Evolutionary conservation across 1,140 invertebrate genomes (phyloP).

Genomic region (Chironomus tepperi): DNA sequence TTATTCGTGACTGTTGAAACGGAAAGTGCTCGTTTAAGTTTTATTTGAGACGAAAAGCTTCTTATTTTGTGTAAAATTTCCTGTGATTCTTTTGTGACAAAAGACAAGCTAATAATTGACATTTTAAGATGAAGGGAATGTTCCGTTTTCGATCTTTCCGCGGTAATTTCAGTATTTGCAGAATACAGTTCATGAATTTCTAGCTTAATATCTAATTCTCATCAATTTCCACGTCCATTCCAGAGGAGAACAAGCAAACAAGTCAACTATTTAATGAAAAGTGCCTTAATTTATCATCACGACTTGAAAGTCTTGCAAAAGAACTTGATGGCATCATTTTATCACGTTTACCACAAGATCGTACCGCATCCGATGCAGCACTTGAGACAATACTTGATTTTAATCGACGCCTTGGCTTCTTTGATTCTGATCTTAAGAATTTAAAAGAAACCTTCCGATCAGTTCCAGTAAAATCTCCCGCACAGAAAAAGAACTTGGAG

Average conservation of each 20-base stretch:
- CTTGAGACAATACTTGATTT: slow-evolving; percentile 80
- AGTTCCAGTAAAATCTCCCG: slow-evolving; percentile 70
- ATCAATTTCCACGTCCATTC: slow-evolving; percentile 25
- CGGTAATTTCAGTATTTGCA: not conserved
- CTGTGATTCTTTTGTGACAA: not conserved
- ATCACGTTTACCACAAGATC: slow-evolving; percentile 65
- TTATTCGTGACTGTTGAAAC: not conserved
- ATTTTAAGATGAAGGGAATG: slow-evolving; percentile 8
- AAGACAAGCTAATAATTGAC: not conserved
- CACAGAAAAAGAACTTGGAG: slow-evolving; percentile 75
- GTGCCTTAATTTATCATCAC: slow-evolving; percentile 56
- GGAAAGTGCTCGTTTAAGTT: not conserved
- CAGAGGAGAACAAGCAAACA: slow-evolving; percentile 73
- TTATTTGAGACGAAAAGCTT: not conserved
- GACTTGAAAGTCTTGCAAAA: slow-evolving; percentile 69
- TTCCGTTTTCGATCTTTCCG: slow-evolving; percentile 19
- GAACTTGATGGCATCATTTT: slow-evolving; percentile 63
- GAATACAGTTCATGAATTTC: not conserved
- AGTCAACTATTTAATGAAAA: slow-evolving; percentile 71
- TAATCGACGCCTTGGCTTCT: slow-evolving; percentile 55
- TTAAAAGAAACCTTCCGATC: slow-evolving; percentile 65
- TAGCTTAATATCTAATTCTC: too few relatives aligned
- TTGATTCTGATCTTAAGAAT: slow-evolving; percentile 67
- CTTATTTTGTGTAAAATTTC: slow-evolving; percentile 1
- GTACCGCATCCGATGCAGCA: slow-evolving; percentile 68